phyloP scores from a whole-genome alignment of 2,888 invertebrate genomes.

The Eubasilissa splendida region DNA sequence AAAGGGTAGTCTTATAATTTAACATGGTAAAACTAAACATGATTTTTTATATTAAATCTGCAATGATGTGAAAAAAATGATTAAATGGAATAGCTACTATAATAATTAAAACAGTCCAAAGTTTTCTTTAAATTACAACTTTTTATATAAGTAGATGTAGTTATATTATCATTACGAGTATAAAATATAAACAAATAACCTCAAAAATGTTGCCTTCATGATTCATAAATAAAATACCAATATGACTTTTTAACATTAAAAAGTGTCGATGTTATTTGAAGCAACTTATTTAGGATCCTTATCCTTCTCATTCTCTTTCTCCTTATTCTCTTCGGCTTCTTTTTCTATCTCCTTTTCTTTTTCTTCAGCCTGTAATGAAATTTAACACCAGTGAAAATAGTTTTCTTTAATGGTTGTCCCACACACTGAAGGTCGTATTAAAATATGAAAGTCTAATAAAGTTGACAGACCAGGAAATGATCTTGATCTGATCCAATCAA shows the following conservation, averaged over 20 bases:
- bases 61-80: constrained; percentile 31
- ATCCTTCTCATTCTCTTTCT: constrained; percentile 76
- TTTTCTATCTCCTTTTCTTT: constrained; percentile 79
- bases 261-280: constrained; percentile 22
- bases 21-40: constrained; percentile 52
- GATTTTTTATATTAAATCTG: constrained; percentile 30
- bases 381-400: no score
- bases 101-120: constrained; percentile 42
- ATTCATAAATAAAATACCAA: constrained; percentile 50
- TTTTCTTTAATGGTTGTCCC: no score
- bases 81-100: constrained; percentile 37
- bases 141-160: constrained; percentile 23
- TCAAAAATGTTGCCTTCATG: constrained; percentile 17
- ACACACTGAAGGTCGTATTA: no score
- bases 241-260: constrained; percentile 41
- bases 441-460: no score
- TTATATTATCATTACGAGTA: constrained; percentile 31
- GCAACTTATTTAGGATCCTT: constrained; percentile 58
- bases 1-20: constrained; percentile 55
- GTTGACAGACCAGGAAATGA: no score
- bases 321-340: constrained; percentile 80
- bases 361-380: constrained; percentile 79
- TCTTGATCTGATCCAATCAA: no score
- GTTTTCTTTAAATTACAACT: constrained; percentile 31
- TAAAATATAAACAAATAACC: constrained; percentile 45